Base-by-base conservation (phyloP, 2,113 vertebrate species). In the Laterallus jamaicensis region DNA sequence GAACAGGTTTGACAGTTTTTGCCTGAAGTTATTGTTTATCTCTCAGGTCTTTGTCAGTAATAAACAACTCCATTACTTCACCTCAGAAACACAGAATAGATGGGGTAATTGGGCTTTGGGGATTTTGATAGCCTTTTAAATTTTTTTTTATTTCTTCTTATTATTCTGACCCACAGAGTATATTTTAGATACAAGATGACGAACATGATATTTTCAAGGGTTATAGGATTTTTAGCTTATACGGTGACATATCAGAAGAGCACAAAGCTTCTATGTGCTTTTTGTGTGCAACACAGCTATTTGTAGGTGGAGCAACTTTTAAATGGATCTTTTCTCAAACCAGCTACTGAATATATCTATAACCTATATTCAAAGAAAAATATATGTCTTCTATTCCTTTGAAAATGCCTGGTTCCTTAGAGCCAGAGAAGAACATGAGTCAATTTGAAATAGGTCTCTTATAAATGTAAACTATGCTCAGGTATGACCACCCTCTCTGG, bases 1-100 rank as follows among this genome's bases (percentile, higher is more conserved):
- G 42, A 86, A 59, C 35, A 54, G 39, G 35, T 73, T 77, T 71
- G 88, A 76, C 67, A 91, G 60, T 11, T 88, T 80, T 66, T 83
- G 78, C 92, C 90, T 69, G n/a, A 62, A 86, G 40, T 93, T 93
- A 79, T 42, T 86, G 71, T 47, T 67, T 47, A 47, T 86, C 67
- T 58, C 75, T 69, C 62, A 77, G 50, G 59, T 50, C 78, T 86
- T 62, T 76, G 58, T 73, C 75, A 77, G 64, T 39, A 83, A 75
- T 26, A 78, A 76, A 81, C 24, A 74, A 40, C 88, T 37, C 66
- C 40, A 80, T 56, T 58, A 78, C 55, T 32, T 58, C 70, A 82
- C 44, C 56, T 78, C 42, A 76, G 49, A 88, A 69, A n/a, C 37
- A 24, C 40, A n/a, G 69, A 42, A 69, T 26, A 74, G 63, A 63